phyloP scores from a whole-genome alignment of 2,797 vertebrate species.

The Bryconaethiops microstoma region DNA sequence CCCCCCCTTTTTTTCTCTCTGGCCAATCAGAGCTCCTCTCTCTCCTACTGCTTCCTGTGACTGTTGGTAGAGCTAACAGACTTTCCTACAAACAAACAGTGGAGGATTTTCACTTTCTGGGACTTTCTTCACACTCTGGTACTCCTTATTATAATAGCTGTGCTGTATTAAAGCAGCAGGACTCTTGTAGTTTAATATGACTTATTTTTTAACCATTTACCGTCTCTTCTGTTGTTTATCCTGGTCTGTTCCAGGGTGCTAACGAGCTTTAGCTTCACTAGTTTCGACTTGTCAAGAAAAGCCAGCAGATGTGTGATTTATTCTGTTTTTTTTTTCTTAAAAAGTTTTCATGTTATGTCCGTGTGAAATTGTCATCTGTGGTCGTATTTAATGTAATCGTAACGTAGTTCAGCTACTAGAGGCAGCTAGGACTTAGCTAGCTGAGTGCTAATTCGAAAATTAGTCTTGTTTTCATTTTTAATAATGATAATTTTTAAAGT shows the following conservation, averaged over 20 bases:
- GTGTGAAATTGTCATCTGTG: too few relatives aligned
- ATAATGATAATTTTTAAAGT: too few relatives aligned
- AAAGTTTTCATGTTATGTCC: too few relatives aligned
- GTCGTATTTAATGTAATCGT: not conserved
- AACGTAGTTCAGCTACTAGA: not conserved
- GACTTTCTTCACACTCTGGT: constrained; percentile 43
- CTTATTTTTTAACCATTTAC: not conserved
- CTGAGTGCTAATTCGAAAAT: not conserved
- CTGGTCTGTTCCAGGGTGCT: not conserved
- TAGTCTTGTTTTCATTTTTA: too few relatives aligned
- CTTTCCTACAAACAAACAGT: constrained; percentile 25
- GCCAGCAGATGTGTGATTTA: too few relatives aligned
- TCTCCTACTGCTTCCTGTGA: constrained; percentile 55
- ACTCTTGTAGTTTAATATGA: not conserved
- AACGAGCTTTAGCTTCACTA: constrained; percentile 19
- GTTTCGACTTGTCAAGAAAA: not conserved
- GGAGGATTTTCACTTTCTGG: constrained; percentile 42
- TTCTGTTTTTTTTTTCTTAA: too few relatives aligned
- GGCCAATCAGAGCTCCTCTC: constrained; percentile 51
- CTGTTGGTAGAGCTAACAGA: constrained; percentile 54
- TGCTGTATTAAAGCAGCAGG: not conserved
- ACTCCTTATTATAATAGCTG: not conserved
- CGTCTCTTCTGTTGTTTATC: not conserved
- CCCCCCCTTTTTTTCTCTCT: not conserved
- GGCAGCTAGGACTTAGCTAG: not conserved